Percentiles rank a stretch among this genome's conserved stretches.
These are phyloP conservation scores for Campaea margaritaria DNA, from an alignment of 2,888 invertebrate species.

Conservation along the genomic window DNA sequence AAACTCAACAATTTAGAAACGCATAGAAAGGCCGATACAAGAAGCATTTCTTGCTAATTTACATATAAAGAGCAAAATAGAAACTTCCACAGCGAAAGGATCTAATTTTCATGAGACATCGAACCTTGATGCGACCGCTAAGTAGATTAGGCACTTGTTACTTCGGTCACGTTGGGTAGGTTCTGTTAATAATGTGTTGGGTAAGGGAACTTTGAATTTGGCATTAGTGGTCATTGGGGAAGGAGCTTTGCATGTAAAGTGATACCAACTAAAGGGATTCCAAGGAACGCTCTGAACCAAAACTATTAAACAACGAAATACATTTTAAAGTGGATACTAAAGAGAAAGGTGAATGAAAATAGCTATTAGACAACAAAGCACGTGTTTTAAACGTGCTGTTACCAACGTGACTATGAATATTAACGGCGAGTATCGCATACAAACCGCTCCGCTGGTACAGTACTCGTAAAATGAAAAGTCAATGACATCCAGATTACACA, in stretches of 20 bases:
- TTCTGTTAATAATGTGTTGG: slow-evolving; percentile 58
- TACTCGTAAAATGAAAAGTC: slow-evolving; percentile 38
- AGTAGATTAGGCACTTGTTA: slow-evolving; percentile 71
- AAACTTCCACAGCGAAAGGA: slow-evolving; percentile 57
- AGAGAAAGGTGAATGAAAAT: slow-evolving; percentile 43
- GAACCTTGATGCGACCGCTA: slow-evolving; percentile 66
- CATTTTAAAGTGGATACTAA: slow-evolving; percentile 36
- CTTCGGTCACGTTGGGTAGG: slow-evolving; percentile 54
- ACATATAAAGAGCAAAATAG: slow-evolving; percentile 41
- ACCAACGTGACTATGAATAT: slow-evolving; percentile 54
- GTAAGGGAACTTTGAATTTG: slow-evolving; percentile 53
- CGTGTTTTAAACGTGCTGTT: slow-evolving; percentile 55
- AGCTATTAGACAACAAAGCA: slow-evolving; percentile 53
- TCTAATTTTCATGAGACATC: slow-evolving; percentile 71
- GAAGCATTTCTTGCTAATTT: slow-evolving; percentile 20
- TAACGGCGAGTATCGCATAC: slow-evolving; percentile 35
- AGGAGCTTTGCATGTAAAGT: slow-evolving; percentile 47
- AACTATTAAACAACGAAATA: slow-evolving; percentile 34
- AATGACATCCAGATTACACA: slow-evolving; percentile 46
- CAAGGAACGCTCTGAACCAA: slow-evolving; percentile 27
- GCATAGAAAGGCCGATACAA: slow-evolving; percentile 9
- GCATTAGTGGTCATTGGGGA: slow-evolving; percentile 56
- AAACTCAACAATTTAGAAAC: slow-evolving; percentile 4
- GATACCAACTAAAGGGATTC: slow-evolving; percentile 38
- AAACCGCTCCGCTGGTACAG: slow-evolving; percentile 19